phyloP scores from a whole-genome alignment of 1,140 invertebrate species.

The Branchinecta lindahli region DNA sequence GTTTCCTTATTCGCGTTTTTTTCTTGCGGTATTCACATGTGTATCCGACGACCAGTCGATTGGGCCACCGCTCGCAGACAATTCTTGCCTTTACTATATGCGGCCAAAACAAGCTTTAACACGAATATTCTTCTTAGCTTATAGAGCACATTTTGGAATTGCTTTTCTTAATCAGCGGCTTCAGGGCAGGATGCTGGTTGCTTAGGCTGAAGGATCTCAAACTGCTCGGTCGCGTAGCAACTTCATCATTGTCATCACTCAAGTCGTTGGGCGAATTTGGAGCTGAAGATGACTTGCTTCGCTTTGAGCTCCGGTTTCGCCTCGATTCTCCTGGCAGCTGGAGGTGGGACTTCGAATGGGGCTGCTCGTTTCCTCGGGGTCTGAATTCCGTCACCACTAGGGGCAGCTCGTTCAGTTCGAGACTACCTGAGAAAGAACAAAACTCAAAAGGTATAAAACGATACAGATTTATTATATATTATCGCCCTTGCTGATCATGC shows the following conservation, averaged over 20 bases:
- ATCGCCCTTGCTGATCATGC: too few species aligned
- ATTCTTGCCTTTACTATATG: too few species aligned
- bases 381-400: background rate
- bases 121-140: background rate
- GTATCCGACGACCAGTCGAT: too few species aligned
- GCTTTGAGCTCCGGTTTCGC: background rate
- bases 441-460: too few species aligned
- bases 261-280: background rate
- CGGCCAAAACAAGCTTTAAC: too few species aligned
- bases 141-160: background rate
- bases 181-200: background rate
- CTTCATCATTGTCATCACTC: background rate
- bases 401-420: background rate
- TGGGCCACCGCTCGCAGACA: too few species aligned
- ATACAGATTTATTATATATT: too few species aligned
- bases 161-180: conserved; percentile 1
- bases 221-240: background rate
- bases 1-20: too few species aligned
- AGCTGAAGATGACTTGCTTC: background rate
- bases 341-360: background rate
- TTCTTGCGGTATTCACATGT: too few species aligned
- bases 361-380: background rate
- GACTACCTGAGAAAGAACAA: background rate
- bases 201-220: background rate
- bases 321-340: background rate